phyloP scores from a whole-genome alignment of 1,140 invertebrate species.

The Saxidomus purpurata region DNA sequence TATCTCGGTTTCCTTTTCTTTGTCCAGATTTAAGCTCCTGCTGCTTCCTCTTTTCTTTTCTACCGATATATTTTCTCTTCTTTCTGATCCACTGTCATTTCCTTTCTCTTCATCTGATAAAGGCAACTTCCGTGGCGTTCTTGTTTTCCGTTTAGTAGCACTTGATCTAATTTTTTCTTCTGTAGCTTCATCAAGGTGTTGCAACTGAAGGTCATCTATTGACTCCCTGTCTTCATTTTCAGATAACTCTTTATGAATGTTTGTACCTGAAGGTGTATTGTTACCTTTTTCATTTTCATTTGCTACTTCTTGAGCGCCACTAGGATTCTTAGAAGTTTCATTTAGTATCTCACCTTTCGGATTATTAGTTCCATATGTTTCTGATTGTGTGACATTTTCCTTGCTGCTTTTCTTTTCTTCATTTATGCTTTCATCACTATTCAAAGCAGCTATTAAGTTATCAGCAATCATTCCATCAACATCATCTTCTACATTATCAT shows the following conservation, averaged over 20 bases:
- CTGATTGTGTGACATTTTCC: not conserved
- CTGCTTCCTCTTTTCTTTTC: conserved; percentile 16
- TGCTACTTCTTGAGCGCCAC: not conserved
- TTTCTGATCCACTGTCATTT: not conserved
- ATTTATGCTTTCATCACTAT: not conserved
- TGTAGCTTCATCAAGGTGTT: not conserved
- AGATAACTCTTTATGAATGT: not conserved
- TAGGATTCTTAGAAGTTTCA: too few relatives aligned
- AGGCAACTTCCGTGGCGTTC: conserved; percentile 16
- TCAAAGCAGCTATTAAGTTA: conserved; percentile 1
- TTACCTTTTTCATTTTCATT: not conserved
- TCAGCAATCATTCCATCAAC: conserved; percentile 39
- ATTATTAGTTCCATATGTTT: not conserved
- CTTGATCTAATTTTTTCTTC: conserved; percentile 35
- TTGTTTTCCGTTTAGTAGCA: conserved; percentile 46
- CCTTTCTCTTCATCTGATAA: conserved; percentile 6
- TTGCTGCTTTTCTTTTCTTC: not conserved
- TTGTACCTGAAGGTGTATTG: not conserved
- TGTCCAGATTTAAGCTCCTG: conserved; percentile 24
- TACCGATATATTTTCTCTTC: conserved; percentile 15
- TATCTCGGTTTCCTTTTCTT: not conserved
- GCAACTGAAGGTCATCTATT: not conserved
- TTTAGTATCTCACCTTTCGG: too few relatives aligned
- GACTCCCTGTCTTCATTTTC: not conserved
- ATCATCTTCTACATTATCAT: conserved; percentile 20